Evolutionary conservation across 1,140 invertebrate genomes (phyloP).

Genomic region (Diploscapter pachys): DNA sequence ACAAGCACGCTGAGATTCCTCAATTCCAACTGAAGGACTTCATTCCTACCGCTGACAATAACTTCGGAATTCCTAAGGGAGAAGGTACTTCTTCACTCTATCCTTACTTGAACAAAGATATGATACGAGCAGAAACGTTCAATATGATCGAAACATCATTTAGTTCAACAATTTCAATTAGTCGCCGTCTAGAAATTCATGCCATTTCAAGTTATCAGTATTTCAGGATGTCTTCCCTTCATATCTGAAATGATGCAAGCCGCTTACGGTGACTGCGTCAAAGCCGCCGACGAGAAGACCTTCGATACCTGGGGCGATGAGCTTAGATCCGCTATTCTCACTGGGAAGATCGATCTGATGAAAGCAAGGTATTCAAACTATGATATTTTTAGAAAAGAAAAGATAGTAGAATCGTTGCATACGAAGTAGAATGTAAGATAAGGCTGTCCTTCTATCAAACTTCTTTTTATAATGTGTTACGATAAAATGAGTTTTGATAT

Average conservation of each 20-base stretch:
- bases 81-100: not conserved
- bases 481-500: too few species aligned
- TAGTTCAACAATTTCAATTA: too few species aligned
- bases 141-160: too few species aligned
- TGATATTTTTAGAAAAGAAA: too few species aligned
- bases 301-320: slow-evolving; percentile 58
- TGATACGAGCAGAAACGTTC: too few species aligned
- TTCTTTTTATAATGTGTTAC: too few species aligned
- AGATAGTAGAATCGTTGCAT: too few species aligned
- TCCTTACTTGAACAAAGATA: too few species aligned
- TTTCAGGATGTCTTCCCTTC: slow-evolving; percentile 52
- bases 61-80: slow-evolving; percentile 51
- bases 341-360: slow-evolving; percentile 54
- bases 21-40: slow-evolving; percentile 41
- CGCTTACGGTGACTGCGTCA: slow-evolving; percentile 57
- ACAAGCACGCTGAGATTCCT: not conserved
- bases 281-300: slow-evolving; percentile 50
- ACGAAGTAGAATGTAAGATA: too few species aligned
- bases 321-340: slow-evolving; percentile 47
- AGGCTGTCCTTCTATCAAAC: too few species aligned
- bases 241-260: slow-evolving; percentile 58
- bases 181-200: too few species aligned
- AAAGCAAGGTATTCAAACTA: slow-evolving; percentile 44
- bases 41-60: slow-evolving; percentile 46
- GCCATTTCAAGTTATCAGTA: too few species aligned